Evolutionary conservation across 2,888 invertebrate genomes (phyloP).

Genomic region (Netelia virgata): DNA sequence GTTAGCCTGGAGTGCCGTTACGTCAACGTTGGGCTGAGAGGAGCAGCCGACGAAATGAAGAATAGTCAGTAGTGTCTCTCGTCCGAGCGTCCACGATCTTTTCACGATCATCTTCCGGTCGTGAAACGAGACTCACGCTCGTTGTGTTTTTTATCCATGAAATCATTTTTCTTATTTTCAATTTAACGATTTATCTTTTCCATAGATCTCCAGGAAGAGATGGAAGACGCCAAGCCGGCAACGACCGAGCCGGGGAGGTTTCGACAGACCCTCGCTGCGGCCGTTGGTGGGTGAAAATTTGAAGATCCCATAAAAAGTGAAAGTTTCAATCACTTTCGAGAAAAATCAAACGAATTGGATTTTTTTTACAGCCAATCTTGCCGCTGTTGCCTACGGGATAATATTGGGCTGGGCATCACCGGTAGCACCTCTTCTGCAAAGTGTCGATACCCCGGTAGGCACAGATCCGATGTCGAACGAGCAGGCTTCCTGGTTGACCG

Average conservation of each 20-base stretch:
- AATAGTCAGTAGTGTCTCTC: slow-evolving; percentile 52
- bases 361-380: slow-evolving; percentile 80
- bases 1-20: slow-evolving; percentile 34
- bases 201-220: slow-evolving; percentile 52
- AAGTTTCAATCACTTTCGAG: neutral
- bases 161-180: neutral
- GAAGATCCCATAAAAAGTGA: neutral
- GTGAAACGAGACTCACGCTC: slow-evolving; percentile 9
- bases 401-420: slow-evolving; percentile 88
- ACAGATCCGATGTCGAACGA: slow-evolving; percentile 85
- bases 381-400: slow-evolving; percentile 83
- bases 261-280: slow-evolving; percentile 75
- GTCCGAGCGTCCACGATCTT: neutral
- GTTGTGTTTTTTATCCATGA: neutral
- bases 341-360: slow-evolving; percentile 8
- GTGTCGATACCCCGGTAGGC: slow-evolving; percentile 84
- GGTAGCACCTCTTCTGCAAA: slow-evolving; percentile 85
- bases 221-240: slow-evolving; percentile 59
- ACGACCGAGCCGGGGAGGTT: slow-evolving; percentile 73
- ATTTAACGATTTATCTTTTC: slow-evolving; percentile 3
- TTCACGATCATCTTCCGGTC: slow-evolving; percentile 10
- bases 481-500: slow-evolving; percentile 86
- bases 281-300: slow-evolving; percentile 73
- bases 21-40: slow-evolving; percentile 39
- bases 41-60: slow-evolving; percentile 41